Evolutionary conservation across 2,888 invertebrate genomes (phyloP).

Genomic region (Ormyrus labotus): DNA sequence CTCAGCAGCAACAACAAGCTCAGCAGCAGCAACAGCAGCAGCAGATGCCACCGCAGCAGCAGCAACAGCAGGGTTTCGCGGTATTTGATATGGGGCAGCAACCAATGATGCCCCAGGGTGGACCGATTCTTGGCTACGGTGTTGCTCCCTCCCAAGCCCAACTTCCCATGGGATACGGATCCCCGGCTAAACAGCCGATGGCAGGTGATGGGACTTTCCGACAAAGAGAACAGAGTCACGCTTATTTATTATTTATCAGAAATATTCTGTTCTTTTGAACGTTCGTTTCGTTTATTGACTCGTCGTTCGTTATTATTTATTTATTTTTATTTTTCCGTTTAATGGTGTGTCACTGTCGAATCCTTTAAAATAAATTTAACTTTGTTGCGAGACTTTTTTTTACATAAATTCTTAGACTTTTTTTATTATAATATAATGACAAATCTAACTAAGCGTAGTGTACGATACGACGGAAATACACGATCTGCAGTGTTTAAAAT

Average conservation of each 20-base stretch:
- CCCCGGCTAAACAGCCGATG: conserved; percentile 76
- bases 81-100: conserved; percentile 67
- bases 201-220: conserved; percentile 76
- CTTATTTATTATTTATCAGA: conserved; percentile 66
- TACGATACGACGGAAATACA: no score
- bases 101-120: conserved; percentile 62
- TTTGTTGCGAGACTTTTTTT: no score
- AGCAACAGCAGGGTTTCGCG: conserved; percentile 65
- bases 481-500: no score
- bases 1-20: conserved; percentile 64
- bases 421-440: no score
- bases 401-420: no score
- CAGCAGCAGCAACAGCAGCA: conserved; percentile 56
- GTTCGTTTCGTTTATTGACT: conserved; percentile 39
- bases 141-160: conserved; percentile 71
- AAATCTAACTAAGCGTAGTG: no score
- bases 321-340: conserved; percentile 28
- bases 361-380: no score
- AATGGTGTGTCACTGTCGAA: conserved; percentile 25
- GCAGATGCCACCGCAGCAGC: conserved; percentile 62
- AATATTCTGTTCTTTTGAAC: conserved; percentile 33
- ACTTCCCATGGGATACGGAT: conserved; percentile 74
- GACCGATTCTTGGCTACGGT: conserved; percentile 66
- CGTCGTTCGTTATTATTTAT: conserved; percentile 37
- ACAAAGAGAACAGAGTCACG: conserved; percentile 57